phyloP scores from a whole-genome alignment of 2,888 invertebrate genomes.

The Tenodera sinensis region DNA sequence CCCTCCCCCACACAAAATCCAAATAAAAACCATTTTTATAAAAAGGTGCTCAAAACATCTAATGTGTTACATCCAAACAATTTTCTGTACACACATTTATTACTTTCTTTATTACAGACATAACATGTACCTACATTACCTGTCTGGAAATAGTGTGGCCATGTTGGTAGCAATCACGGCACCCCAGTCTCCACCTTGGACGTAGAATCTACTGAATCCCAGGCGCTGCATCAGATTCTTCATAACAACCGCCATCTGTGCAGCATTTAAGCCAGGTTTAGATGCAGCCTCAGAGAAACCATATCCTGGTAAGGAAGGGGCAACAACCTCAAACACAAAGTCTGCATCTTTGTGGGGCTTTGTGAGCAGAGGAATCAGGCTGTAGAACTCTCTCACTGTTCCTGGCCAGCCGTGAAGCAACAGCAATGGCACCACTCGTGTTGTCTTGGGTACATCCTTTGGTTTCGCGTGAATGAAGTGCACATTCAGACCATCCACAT shows the following conservation, averaged over 20 bases:
- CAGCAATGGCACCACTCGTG: constrained; percentile 60
- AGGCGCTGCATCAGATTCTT: constrained; percentile 68
- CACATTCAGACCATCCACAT: constrained; percentile 63
- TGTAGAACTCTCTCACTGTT: constrained; percentile 75
- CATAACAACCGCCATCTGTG: constrained; percentile 56
- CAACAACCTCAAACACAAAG: constrained; percentile 66
- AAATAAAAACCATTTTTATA: neutral
- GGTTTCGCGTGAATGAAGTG: constrained; percentile 73
- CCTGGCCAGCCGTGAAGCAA: constrained; percentile 86
- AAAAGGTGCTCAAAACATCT: no score
- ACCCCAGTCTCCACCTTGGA: constrained; percentile 85
- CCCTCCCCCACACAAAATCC: constrained; percentile 7
- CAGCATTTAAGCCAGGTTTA: constrained; percentile 36
- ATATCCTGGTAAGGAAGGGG: constrained; percentile 66
- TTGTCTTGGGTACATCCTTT: constrained; percentile 44
- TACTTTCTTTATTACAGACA: no score
- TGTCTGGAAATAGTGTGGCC: constrained; percentile 59
- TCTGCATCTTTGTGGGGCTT: constrained; percentile 49
- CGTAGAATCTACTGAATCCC: constrained; percentile 61
- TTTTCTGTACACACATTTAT: no score
- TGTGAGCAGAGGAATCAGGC: constrained; percentile 64
- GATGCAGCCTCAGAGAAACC: constrained; percentile 58
- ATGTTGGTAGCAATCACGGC: constrained; percentile 58
- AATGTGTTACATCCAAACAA: no score
- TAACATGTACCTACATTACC: constrained; percentile 37